Evolutionary conservation across 2,113 vertebrate genomes (phyloP), one percentile per base, ranked within the genome.

Genomic region (Oryzias woworae): DNA sequence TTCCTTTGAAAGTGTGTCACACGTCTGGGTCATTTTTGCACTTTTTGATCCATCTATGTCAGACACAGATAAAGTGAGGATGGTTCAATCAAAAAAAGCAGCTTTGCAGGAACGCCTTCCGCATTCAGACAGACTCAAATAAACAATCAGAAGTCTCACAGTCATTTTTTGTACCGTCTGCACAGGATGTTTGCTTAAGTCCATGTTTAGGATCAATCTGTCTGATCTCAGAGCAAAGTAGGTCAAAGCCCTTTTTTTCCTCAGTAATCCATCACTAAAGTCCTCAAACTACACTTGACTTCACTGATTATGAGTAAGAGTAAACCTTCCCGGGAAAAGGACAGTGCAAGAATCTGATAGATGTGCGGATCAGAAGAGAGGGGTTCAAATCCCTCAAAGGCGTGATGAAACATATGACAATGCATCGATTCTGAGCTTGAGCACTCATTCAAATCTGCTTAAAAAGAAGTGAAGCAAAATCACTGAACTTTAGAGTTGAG

Each of bases 1-100:
- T 10, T 14, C 47, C 42, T 47, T 0, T n/a, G 22, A 73, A 81
- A 76, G 48, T 73, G 56, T 81, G 75, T 73, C 78, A 74, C 1
- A 50, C 51, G 69, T 76, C 75, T 74, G 69, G 82, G 66, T 73
- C 62, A 10, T 14, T 3, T 45, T 15, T 22, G 20, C 4, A 41
- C 22, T 48, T 62, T 24, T 24, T 45, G 0, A 36, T 36, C 36
- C 16, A 3, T 68, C 36, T 4, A 16, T 14, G 64, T 62, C 64
- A 17, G 53, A 72, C 64, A 18, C 15, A 10, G 8, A 36, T 10
- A 10, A 10, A 8, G 36, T 36, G 58, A 57, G 42, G 36, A 23
- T 45, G 26, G n/a, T 16, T 0, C 1, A 0, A 12, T 41, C 43
- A 67, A 83, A 12, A 12, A 12, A 36, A 79, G 62, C 73, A 23